phyloP scores from a whole-genome alignment of 2,888 invertebrate species.

The Cinara cedri region DNA sequence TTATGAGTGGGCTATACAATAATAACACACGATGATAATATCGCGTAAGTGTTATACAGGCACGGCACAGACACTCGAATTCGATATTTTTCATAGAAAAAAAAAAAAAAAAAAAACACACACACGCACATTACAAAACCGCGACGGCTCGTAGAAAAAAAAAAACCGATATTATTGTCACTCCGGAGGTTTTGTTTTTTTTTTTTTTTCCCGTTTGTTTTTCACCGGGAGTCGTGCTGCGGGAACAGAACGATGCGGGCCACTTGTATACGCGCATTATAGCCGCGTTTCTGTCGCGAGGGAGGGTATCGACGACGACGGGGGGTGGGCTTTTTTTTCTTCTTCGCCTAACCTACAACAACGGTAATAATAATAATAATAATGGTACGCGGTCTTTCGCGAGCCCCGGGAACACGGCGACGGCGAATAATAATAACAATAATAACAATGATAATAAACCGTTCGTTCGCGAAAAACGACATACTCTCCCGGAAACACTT shows the following conservation, averaged over 20 bases:
- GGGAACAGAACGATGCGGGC: constrained; percentile 10
- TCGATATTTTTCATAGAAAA: not conserved
- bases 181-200: too few species aligned
- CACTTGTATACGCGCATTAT: not conserved
- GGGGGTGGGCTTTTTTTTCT: too few species aligned
- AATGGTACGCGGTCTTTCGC: not conserved
- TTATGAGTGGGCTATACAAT: too few species aligned
- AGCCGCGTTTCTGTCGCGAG: too few species aligned
- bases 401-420: not conserved
- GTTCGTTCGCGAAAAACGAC: too few species aligned
- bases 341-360: too few species aligned
- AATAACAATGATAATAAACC: not conserved
- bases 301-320: not conserved
- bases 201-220: too few species aligned
- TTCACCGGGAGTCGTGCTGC: constrained; percentile 8
- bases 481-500: constrained; percentile 6
- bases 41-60: too few species aligned
- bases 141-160: not conserved
- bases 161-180: not conserved
- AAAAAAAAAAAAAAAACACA: not conserved
- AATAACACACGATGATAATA: too few species aligned
- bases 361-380: too few species aligned
- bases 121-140: too few species aligned
- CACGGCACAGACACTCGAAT: too few species aligned
- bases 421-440: not conserved